These are phyloP conservation scores for Trachemys scripta DNA, from an alignment of 2,113 vertebrate species.

Conservation along the genomic window DNA sequence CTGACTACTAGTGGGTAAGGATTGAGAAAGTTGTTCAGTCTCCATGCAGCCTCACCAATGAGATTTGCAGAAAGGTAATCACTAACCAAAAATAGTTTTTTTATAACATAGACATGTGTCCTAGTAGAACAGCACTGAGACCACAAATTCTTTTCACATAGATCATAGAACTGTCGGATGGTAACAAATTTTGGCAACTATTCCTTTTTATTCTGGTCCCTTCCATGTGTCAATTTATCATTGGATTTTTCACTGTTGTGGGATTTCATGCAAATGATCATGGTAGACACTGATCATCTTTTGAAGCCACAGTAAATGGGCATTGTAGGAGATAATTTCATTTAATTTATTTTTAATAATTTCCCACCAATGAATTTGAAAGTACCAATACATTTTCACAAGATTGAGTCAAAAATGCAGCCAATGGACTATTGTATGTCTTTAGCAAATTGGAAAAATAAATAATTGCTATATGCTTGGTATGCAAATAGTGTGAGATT, in stretches of 20 bases:
- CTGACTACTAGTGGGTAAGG: background rate
- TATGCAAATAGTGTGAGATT: background rate
- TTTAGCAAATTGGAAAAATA: background rate
- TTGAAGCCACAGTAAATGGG: conserved; percentile 28
- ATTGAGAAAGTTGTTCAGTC: background rate
- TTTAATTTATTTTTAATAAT: conserved; percentile 26
- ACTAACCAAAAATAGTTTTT: background rate
- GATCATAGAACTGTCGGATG: background rate
- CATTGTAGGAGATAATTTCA: background rate
- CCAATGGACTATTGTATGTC: background rate
- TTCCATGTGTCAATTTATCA: conserved; percentile 52
- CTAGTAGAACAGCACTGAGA: background rate
- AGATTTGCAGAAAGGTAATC: conserved; percentile 9
- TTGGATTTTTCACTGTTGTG: conserved; percentile 31
- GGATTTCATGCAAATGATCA: conserved; percentile 43
- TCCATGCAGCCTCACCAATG: background rate
- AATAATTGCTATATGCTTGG: background rate
- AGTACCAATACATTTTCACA: background rate
- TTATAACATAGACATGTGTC: background rate
- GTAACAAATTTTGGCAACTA: background rate
- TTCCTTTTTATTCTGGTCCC: conserved; percentile 57
- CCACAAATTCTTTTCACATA: background rate
- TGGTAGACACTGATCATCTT: conserved; percentile 31
- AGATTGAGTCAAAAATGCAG: conserved; percentile 2
- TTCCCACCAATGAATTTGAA: conserved; percentile 21